Evolutionary conservation across 2,113 vertebrate species (phyloP).

Genomic region (Nettapus auritus): DNA sequence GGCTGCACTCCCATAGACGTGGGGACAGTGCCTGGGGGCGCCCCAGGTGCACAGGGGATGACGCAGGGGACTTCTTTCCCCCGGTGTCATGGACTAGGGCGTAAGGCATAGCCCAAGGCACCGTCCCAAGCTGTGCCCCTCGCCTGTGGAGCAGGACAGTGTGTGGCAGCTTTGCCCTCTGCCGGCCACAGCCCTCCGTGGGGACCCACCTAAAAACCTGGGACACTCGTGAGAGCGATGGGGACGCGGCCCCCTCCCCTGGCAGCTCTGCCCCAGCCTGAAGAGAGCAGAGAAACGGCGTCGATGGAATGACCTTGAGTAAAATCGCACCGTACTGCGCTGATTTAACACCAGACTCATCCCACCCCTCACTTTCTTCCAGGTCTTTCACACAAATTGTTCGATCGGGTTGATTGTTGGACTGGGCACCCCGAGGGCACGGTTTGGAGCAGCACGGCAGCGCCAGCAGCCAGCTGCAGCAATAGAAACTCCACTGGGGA

Average conservation of each 20-base stretch:
- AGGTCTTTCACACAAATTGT: neutral
- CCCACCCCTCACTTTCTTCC: neutral
- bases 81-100: rapidly evolving
- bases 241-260: neutral
- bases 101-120: neutral
- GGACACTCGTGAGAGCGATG: too few relatives aligned
- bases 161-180: slow-evolving; percentile 47
- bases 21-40: neutral
- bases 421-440: neutral
- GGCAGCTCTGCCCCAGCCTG: neutral
- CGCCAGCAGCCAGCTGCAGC: neutral
- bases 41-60: neutral
- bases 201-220: neutral
- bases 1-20: neutral
- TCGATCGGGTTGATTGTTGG: too few relatives aligned
- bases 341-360: neutral
- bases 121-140: rapidly evolving
- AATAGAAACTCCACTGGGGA: neutral
- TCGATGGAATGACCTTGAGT: neutral
- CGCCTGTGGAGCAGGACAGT: neutral
- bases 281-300: neutral
- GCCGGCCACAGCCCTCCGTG: neutral
- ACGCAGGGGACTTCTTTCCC: neutral
- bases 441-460: neutral
- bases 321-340: neutral